Conservation (phyloP, 2,888 invertebrate species). For the Caenorhabditis angaria region DNA sequence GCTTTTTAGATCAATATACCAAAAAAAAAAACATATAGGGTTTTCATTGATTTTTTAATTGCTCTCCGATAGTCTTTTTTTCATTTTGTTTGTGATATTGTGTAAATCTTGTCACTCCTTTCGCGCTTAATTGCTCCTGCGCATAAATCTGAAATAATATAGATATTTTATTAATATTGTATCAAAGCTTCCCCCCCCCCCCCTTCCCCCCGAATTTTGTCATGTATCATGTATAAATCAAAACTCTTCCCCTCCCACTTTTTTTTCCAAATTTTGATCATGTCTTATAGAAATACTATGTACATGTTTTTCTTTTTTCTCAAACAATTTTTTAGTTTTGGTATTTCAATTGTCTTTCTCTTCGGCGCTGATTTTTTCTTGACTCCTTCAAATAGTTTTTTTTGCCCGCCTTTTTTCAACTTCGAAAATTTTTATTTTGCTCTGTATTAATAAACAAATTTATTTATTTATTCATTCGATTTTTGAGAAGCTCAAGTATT, state of each 20-base stretch:
- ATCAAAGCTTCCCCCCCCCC: not conserved
- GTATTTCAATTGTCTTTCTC: not conserved
- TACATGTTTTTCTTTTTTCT: not conserved
- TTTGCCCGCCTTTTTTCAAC: not conserved
- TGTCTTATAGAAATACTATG: constrained; percentile 1
- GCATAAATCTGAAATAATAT: not conserved
- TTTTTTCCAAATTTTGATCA: not conserved
- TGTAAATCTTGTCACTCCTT: constrained; percentile 1
- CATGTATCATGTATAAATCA: constrained; percentile 2
- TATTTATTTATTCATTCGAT: too few relatives aligned
- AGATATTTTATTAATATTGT: not conserved
- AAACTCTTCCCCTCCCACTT: not conserved
- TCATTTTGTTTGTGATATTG: constrained; percentile 4
- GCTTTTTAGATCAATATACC: constrained; percentile 4
- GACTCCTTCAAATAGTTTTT: not conserved
- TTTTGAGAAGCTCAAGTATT: not conserved
- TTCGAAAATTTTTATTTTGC: not conserved
- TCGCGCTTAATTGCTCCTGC: too few relatives aligned
- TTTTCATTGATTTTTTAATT: not conserved
- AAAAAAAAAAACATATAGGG: not conserved
- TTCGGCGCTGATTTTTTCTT: not conserved
- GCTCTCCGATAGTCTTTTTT: not conserved
- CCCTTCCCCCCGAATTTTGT: not conserved
- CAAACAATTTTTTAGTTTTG: not conserved
- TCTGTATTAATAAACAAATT: constrained; percentile 1